A percentile compares a stretch with the other conserved stretches of the same genome.
phyloP scores from a whole-genome alignment of 2,113 vertebrate species.

The Zosterops japonicus region DNA sequence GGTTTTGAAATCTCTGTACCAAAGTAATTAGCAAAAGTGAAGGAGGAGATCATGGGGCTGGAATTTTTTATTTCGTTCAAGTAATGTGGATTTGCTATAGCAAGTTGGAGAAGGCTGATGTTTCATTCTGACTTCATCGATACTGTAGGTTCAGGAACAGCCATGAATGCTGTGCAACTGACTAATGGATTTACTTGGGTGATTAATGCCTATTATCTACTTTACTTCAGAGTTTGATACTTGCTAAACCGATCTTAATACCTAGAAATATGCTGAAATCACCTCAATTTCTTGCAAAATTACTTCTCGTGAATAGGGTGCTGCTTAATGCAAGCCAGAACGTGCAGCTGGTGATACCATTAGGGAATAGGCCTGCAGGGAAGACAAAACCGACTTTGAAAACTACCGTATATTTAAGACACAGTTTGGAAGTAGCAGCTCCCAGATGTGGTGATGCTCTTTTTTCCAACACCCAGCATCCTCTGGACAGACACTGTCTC shows the following conservation, averaged over 20 bases:
- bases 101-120: conserved; percentile 33
- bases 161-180: conserved; percentile 21
- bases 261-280: conserved; percentile 58
- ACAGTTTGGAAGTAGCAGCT: neutral
- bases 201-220: conserved; percentile 69
- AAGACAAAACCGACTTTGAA: neutral
- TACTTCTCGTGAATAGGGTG: neutral
- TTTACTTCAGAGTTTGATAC: conserved; percentile 33
- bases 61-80: conserved; percentile 27
- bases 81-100: conserved; percentile 29
- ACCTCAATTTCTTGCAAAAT: conserved; percentile 53
- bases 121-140: conserved; percentile 43
- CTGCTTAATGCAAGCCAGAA: conserved; percentile 18
- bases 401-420: fast-evolving
- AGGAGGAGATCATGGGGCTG: neutral
- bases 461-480: neutral
- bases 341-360: neutral
- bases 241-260: conserved; percentile 47
- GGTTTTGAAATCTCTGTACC: neutral
- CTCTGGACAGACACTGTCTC: neutral
- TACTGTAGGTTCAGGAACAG: conserved; percentile 23
- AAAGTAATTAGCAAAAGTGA: conserved; percentile 32
- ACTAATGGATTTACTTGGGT: conserved; percentile 69
- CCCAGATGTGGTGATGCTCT: neutral
- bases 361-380: neutral